phyloP scores from a whole-genome alignment of 2,888 invertebrate species.

The Myopa testacea region DNA sequence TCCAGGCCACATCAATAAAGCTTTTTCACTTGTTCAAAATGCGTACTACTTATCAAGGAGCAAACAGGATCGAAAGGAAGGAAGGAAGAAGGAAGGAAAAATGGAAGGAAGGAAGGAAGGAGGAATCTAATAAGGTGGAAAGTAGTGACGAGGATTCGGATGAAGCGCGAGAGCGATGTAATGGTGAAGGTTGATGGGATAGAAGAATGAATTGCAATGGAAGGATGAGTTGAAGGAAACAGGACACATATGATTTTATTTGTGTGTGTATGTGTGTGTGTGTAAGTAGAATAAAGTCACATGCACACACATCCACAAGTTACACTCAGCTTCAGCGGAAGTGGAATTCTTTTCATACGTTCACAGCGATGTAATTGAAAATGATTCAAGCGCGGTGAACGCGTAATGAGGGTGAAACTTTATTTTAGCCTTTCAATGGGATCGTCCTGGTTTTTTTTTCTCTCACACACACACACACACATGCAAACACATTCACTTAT shows the following conservation, averaged over 20 bases:
- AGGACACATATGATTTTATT: too few species aligned
- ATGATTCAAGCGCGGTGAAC: conserved; percentile 60
- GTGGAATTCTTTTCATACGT: conserved; percentile 48
- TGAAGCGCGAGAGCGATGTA: too few species aligned
- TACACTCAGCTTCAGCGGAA: too few species aligned
- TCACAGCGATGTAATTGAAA: conserved; percentile 60
- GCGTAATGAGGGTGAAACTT: conserved; percentile 62
- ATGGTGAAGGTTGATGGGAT: too few species aligned
- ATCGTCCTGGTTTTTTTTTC: background rate
- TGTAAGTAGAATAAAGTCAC: background rate
- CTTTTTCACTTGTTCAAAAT: background rate
- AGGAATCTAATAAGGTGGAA: background rate
- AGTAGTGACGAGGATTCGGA: too few species aligned
- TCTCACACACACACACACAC: background rate
- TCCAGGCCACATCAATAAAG: conserved; percentile 3
- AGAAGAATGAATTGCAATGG: background rate
- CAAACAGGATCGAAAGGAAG: background rate
- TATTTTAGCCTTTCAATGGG: conserved; percentile 11
- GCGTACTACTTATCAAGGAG: background rate
- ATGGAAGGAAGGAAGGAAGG: background rate
- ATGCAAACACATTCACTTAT: background rate
- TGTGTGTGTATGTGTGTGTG: too few species aligned
- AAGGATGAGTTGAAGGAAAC: too few species aligned
- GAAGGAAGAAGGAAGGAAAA: background rate
- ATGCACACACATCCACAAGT: background rate